These are phyloP conservation scores for Liparis tanakae DNA, from an alignment of 2,797 vertebrate species.

Conservation along the genomic window DNA sequence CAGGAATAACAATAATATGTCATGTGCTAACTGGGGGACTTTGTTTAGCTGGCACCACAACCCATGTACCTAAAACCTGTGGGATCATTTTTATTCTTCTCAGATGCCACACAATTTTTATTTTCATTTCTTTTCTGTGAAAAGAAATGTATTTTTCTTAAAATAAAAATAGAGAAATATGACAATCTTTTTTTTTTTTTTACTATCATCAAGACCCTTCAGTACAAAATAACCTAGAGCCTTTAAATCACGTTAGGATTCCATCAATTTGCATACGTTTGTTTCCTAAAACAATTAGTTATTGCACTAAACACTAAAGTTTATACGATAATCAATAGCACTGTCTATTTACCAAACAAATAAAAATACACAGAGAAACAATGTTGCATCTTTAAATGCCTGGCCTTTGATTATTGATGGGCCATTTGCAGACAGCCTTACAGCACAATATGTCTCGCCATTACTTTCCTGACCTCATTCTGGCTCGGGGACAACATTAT, in stretches of 20 bases:
- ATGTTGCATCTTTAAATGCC: conserved; percentile 60
- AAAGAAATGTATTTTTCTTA: not conserved
- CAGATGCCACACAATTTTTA: not conserved
- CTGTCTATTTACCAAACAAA: conserved; percentile 44
- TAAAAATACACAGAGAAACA: conserved; percentile 17
- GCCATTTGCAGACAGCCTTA: conserved; percentile 70
- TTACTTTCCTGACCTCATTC: conserved; percentile 83
- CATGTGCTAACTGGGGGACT: conserved; percentile 23
- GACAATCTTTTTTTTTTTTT: too few species aligned
- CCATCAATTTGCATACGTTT: conserved; percentile 16
- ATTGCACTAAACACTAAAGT: conserved; percentile 35
- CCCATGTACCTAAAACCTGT: conserved; percentile 1
- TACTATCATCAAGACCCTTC: not conserved
- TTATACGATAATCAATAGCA: conserved; percentile 50
- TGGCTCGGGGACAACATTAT: conserved; percentile 81
- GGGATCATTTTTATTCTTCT: not conserved
- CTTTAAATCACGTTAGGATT: conserved; percentile 22
- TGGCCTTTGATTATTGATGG: conserved; percentile 79
- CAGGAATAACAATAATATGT: conserved; percentile 75
- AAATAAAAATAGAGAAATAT: too few species aligned
- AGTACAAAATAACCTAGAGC: not conserved
- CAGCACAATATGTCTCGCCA: conserved; percentile 73
- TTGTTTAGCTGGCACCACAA: conserved; percentile 21
- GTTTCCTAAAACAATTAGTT: conserved; percentile 29
- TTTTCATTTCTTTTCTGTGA: not conserved